These are phyloP conservation scores for Fulmarus glacialis DNA, from an alignment of 2,113 vertebrate species.

Conservation along the genomic window DNA sequence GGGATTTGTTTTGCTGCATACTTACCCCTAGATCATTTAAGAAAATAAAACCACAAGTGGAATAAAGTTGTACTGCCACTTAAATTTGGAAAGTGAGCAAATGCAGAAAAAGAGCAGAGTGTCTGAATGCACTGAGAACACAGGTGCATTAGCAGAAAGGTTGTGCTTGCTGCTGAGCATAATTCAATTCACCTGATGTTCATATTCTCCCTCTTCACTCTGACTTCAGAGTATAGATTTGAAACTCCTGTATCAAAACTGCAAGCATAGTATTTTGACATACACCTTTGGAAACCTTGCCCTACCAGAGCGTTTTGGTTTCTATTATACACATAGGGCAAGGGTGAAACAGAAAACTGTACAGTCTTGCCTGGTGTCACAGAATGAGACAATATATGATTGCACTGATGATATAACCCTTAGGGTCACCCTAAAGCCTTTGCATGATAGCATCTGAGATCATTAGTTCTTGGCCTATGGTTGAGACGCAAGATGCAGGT, in stretches of 20 bases:
- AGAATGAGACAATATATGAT: background rate
- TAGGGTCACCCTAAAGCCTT: background rate
- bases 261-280: background rate
- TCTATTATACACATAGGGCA: background rate
- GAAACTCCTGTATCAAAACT: background rate
- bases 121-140: background rate
- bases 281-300: background rate
- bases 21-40: background rate
- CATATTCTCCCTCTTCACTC: background rate
- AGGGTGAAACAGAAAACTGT: background rate
- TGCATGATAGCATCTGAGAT: background rate
- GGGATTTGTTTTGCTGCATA: background rate
- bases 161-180: background rate
- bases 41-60: background rate
- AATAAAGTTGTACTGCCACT: background rate
- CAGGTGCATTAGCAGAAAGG: background rate
- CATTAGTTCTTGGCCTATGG: fast-evolving
- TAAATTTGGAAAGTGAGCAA: background rate
- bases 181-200: background rate
- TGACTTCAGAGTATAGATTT: background rate
- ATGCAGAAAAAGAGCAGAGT: background rate
- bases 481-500: background rate
- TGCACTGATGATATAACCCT: background rate
- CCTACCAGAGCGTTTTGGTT: background rate
- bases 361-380: background rate